These are phyloP conservation scores for Vicugna pacos DNA, from an alignment of 2,113 vertebrate genomes.

Conservation along the genomic window DNA sequence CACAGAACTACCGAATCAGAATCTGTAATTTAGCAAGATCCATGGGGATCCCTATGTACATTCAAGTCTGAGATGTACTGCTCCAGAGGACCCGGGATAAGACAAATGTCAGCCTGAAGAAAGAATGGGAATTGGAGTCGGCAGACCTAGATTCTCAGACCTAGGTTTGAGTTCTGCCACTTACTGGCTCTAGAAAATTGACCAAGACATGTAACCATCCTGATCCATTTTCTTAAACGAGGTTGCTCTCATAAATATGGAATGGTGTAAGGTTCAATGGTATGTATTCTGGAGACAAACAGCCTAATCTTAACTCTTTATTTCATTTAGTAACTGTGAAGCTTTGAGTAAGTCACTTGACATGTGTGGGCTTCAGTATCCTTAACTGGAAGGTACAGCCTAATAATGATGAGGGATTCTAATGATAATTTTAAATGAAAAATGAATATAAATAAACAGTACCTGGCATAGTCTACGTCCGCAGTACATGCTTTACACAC, in stretches of 20 bases:
- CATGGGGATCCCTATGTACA: background rate
- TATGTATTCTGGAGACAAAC: background rate
- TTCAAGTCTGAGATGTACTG: background rate
- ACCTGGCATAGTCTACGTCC: background rate
- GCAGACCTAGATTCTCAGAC: background rate
- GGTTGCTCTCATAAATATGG: background rate
- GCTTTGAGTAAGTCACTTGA: background rate
- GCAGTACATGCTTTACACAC: background rate
- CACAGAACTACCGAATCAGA: conserved; percentile 2
- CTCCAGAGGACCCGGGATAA: background rate
- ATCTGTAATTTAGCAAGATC: background rate
- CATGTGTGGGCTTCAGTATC: background rate
- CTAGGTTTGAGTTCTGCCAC: background rate
- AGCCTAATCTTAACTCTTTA: background rate
- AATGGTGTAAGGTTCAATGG: background rate
- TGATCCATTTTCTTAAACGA: background rate
- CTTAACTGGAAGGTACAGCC: background rate
- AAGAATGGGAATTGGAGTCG: background rate
- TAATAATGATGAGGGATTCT: background rate
- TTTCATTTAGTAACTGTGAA: conserved; percentile 13
- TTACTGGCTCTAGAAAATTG: background rate
- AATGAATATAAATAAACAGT: background rate
- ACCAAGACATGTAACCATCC: background rate
- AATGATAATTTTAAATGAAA: background rate
- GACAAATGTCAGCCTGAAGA: background rate